These are phyloP conservation scores for Rattus norvegicus DNA, from an alignment of 2,113 vertebrate species.

Conservation along the genomic window DNA sequence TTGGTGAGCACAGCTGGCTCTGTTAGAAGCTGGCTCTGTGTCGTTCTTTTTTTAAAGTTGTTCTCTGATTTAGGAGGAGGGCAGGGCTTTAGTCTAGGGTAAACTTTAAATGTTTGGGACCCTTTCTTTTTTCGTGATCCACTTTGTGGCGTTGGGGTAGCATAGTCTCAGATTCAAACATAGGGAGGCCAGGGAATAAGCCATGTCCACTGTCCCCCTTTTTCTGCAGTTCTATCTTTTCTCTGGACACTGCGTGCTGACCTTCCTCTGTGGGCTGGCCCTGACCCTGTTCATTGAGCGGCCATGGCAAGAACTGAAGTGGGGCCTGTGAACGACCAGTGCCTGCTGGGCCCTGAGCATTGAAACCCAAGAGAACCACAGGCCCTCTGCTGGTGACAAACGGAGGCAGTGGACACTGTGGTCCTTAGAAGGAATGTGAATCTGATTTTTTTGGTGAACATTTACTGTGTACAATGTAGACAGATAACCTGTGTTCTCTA, in stretches of 20 bases:
- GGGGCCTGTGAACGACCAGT: not conserved
- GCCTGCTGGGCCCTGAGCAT: not conserved
- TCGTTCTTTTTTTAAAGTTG: not conserved
- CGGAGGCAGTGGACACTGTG: not conserved
- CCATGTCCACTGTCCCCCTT: not conserved
- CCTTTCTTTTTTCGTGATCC: not conserved
- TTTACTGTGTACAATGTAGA: not conserved
- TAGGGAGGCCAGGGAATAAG: accelerated
- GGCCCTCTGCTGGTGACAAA: not conserved
- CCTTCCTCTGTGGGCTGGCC: constrained; percentile 82
- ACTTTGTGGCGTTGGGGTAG: not conserved
- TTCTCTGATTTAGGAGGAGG: not conserved
- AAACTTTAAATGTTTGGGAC: not conserved
- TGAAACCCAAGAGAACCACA: not conserved
- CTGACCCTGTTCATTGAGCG: constrained; percentile 89
- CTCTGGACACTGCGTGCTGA: constrained; percentile 87
- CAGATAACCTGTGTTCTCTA: not conserved
- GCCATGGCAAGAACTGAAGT: constrained; percentile 81
- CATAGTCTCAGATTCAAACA: too few species aligned
- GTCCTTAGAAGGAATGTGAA: not conserved
- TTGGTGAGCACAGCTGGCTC: not conserved
- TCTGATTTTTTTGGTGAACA: not conserved
- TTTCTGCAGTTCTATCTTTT: constrained; percentile 89
- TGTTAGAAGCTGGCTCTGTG: not conserved
- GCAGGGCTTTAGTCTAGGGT: not conserved